A percentile compares a stretch with the other conserved stretches of the same genome.
Evolutionary conservation across 2,888 invertebrate species (phyloP).

Genomic region (Xanthia togata): DNA sequence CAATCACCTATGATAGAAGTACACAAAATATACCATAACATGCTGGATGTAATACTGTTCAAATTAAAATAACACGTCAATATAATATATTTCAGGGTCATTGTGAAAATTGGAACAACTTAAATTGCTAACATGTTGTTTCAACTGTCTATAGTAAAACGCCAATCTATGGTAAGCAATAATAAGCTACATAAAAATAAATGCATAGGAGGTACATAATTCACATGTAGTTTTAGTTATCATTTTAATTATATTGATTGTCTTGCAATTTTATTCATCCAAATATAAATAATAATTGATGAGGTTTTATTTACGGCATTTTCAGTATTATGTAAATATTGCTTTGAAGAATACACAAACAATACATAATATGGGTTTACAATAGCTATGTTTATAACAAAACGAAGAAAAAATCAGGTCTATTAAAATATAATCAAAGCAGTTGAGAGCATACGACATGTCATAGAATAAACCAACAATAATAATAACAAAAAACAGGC

Average conservation of each 20-base stretch:
- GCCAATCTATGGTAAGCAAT: constrained; percentile 28
- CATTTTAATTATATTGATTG: neutral
- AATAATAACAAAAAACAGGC: constrained; percentile 43
- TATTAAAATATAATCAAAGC: constrained; percentile 11
- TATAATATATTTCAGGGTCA: constrained; percentile 22
- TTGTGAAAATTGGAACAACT: constrained; percentile 21
- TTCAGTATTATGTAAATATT: constrained; percentile 17
- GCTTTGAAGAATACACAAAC: neutral
- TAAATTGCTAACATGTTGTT: constrained; percentile 17
- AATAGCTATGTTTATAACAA: neutral
- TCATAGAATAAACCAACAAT: constrained; percentile 40
- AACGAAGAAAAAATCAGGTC: neutral
- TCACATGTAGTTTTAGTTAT: constrained; percentile 3
- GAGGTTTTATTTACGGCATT: constrained; percentile 31
- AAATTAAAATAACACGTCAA: constrained; percentile 33
- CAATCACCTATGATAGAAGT: constrained; percentile 66
- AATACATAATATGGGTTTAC: neutral
- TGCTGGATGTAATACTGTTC: constrained; percentile 49
- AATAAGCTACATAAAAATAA: constrained; percentile 40
- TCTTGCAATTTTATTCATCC: neutral
- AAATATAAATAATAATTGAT: constrained; percentile 1
- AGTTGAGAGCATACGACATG: constrained; percentile 42
- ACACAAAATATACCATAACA: constrained; percentile 62
- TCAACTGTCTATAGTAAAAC: constrained; percentile 16
- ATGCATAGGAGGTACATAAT: constrained; percentile 26